Conservation (phyloP, 2,888 invertebrate species). For the Blastobasis adustella region DNA sequence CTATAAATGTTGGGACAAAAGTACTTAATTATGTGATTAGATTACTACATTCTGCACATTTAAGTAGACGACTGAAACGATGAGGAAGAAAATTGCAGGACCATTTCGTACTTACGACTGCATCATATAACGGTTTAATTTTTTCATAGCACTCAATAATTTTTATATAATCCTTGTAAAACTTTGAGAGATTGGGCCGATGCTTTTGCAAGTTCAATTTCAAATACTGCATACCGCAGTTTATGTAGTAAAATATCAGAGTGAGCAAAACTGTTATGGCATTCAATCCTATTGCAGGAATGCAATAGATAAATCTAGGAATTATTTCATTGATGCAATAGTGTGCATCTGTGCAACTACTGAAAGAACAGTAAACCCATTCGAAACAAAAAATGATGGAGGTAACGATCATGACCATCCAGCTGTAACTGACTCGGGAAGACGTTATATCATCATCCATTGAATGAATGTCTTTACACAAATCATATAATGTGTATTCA, state of each 20-base stretch:
- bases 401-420: too few relatives aligned
- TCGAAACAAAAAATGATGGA: too few relatives aligned
- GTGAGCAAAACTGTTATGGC: conserved; percentile 1
- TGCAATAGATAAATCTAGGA: neutral
- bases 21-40: too few relatives aligned
- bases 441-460: neutral
- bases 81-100: too few relatives aligned
- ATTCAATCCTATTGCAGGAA: neutral
- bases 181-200: neutral
- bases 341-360: too few relatives aligned
- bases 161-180: neutral
- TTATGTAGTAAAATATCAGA: conserved; percentile 5
- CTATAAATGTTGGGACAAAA: too few relatives aligned
- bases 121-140: conserved; percentile 9
- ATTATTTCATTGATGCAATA: neutral
- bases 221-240: conserved; percentile 1
- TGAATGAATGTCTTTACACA: neutral
- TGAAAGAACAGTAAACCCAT: too few relatives aligned
- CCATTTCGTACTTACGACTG: conserved; percentile 5
- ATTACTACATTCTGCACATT: too few relatives aligned
- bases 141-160: conserved; percentile 1
- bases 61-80: too few relatives aligned
- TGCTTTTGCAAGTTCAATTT: neutral
- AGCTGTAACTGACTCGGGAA: too few relatives aligned
- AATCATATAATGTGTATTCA: neutral